These are phyloP conservation scores for Drosophila punjabiensis DNA, from an alignment of 1,140 invertebrate species.

Conservation along the genomic window DNA sequence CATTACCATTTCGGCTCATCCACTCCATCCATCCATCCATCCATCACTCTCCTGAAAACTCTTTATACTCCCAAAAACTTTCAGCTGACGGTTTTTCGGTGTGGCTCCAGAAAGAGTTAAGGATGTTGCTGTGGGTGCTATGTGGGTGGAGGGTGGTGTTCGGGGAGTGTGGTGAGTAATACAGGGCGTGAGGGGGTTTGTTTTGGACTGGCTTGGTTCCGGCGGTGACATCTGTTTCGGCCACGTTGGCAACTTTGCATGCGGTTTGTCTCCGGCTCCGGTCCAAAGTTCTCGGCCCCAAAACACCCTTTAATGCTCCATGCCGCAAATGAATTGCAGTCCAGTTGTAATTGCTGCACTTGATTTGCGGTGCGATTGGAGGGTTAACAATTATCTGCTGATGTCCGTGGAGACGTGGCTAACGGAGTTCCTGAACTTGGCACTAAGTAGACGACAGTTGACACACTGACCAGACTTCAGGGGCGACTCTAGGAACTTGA, in stretches of 20 bases:
- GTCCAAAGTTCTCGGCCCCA: conserved; percentile 25
- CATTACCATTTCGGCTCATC: conserved; percentile 19
- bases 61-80: conserved; percentile 55
- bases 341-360: conserved; percentile 79
- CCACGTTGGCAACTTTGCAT: conserved; percentile 75
- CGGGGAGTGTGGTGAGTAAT: neutral
- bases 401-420: conserved; percentile 49
- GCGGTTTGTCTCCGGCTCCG: conserved; percentile 75
- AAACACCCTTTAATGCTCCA: conserved; percentile 44
- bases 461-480: conserved; percentile 34
- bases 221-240: conserved; percentile 74
- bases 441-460: conserved; percentile 40
- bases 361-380: conserved; percentile 78
- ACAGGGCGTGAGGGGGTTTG: conserved; percentile 6
- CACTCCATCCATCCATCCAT: conserved; percentile 43
- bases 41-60: conserved; percentile 38
- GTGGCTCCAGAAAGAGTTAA: conserved; percentile 10
- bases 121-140: conserved; percentile 6
- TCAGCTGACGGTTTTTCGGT: conserved; percentile 39
- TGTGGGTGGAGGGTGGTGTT: neutral
- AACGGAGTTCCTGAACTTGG: conserved; percentile 28
- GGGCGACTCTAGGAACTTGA: neutral
- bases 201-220: conserved; percentile 49
- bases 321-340: conserved; percentile 77
- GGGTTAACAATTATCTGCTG: conserved; percentile 77